Conservation (phyloP, 2,888 invertebrate species). For the Conus canariensis region DNA sequence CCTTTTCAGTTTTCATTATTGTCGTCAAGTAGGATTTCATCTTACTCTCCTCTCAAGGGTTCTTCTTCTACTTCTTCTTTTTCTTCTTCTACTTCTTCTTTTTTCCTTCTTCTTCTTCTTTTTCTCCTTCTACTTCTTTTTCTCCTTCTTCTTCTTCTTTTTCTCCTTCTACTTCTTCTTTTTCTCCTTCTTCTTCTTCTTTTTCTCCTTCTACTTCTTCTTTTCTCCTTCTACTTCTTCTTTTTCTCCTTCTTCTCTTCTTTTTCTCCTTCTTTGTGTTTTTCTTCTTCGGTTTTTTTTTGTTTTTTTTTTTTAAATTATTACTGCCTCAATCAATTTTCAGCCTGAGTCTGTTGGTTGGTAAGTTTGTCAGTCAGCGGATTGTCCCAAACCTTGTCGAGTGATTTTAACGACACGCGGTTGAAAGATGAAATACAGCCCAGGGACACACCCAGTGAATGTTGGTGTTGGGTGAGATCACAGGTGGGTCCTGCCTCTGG, state of each 20-base stretch:
- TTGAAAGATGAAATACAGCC: too few relatives aligned
- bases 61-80: background rate
- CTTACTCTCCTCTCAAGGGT: background rate
- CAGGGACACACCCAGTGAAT: too few relatives aligned
- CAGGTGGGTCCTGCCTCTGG: too few relatives aligned
- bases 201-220: background rate
- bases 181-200: background rate
- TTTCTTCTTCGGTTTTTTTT: background rate
- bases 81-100: background rate
- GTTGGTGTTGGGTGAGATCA: too few relatives aligned
- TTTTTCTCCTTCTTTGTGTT: background rate
- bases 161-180: background rate
- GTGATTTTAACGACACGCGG: too few relatives aligned
- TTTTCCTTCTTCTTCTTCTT: background rate
- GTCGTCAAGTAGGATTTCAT: too few relatives aligned
- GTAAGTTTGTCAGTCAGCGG: too few relatives aligned
- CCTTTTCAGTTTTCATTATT: too few relatives aligned
- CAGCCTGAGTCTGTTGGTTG: too few relatives aligned
- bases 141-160: background rate
- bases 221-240: background rate
- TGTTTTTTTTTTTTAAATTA: background rate
- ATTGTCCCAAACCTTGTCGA: too few relatives aligned
- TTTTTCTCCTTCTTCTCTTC: background rate
- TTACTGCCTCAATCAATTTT: too few relatives aligned
- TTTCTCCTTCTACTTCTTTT: background rate